Percentiles rank a stretch among this genome's conserved stretches.
These are phyloP conservation scores for Propithecus deckenii DNA, from an alignment of 2,797 vertebrate genomes.

Conservation along the genomic window DNA sequence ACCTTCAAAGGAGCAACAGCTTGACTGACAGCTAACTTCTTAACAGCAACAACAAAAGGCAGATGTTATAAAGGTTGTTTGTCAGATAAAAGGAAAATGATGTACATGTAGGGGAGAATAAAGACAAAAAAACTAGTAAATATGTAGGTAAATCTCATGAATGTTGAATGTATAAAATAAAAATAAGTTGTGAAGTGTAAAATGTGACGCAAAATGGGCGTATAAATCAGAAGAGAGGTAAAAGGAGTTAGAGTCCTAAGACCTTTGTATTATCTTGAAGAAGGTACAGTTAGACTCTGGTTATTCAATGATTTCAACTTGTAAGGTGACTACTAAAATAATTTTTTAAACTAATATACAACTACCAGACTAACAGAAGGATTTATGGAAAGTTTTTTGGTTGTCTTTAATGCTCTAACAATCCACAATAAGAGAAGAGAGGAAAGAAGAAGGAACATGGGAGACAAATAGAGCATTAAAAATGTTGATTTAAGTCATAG, in stretches of 20 bases:
- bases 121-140: background rate
- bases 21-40: background rate
- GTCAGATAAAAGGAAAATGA: background rate
- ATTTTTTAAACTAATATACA: conserved; percentile 1
- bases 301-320: background rate
- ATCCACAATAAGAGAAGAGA: background rate
- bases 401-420: background rate
- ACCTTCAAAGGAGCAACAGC: background rate
- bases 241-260: background rate
- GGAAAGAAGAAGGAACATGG: background rate
- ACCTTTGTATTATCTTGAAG: background rate
- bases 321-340: background rate
- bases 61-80: background rate
- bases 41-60: background rate
- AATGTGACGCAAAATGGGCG: background rate
- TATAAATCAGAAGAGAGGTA: background rate
- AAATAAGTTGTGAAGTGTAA: background rate
- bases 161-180: background rate
- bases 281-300: background rate
- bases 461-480: background rate
- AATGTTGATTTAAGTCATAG: background rate
- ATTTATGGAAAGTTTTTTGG: background rate
- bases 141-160: background rate
- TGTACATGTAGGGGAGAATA: background rate
- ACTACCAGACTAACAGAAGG: background rate